Evolutionary conservation across 1,140 invertebrate genomes (phyloP), one percentile per base, ranked within the genome.

Genomic region (Leptoteleia sp.): DNA sequence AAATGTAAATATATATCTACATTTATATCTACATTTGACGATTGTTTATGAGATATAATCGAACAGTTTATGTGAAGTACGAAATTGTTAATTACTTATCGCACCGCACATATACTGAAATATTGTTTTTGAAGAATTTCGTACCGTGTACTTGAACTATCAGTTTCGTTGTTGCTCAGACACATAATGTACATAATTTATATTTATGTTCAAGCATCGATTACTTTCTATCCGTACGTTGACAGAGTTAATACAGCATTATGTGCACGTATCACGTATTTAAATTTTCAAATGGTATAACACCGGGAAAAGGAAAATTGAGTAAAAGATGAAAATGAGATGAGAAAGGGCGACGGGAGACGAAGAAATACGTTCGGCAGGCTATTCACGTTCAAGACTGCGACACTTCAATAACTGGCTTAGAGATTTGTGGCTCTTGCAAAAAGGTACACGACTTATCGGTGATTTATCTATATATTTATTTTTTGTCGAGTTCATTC

Each of bases 381-480:
- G 80, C 81, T 55, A 80, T 82, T 71, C 81, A 82, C 81, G 81
- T 84, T 82, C 80, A 54, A 76, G 68, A 80, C 73, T 80, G 81
- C 76, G 81, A 83, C 83, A 84, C 83, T 81, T 82, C 83, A 81
- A 82, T 83, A 84, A 82, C 81, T 76, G 76, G 81, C 83, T 80
- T 70, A 72, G 79, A 84, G 82, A 84, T 84, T 84, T 83, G 83
- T 84, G 77, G 81, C 79, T 73, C 72, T 61, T 57, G 62, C 68
- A 72, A 80, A 72, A 78, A 81, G 75, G 71, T 65, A 71, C 64
- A 79, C 73, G 82, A 82, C 80, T 82, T 84, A 83, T 79, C 77
- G 79, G 79, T 84, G 83, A 84, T 84, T 84, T 84, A 84, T 84
- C 76, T 76, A 59, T 67, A 57, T 81, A 81, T 82, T 80, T 79